phyloP scores from a whole-genome alignment of 1,140 invertebrate genomes.

The Solenopsis invicta region DNA sequence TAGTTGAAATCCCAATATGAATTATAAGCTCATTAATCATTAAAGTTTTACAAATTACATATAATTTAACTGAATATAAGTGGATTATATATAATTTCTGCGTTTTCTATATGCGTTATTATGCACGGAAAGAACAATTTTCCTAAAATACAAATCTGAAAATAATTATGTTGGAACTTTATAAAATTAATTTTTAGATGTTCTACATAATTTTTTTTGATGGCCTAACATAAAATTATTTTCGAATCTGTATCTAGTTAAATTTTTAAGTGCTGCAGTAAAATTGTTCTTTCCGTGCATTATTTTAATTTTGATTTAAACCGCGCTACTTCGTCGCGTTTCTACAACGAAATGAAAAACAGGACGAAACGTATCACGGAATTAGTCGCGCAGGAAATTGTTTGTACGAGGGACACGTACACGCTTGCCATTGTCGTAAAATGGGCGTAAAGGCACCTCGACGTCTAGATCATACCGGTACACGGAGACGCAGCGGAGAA shows the following conservation, averaged over 20 bases:
- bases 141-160: too few relatives aligned
- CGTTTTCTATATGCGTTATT: too few relatives aligned
- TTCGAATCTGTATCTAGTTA: too few relatives aligned
- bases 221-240: too few relatives aligned
- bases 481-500: constrained; percentile 39
- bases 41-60: not conserved
- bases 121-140: too few relatives aligned
- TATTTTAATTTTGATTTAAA: too few relatives aligned
- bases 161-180: too few relatives aligned
- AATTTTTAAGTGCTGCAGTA: too few relatives aligned
- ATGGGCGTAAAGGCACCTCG: constrained; percentile 23
- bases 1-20: too few relatives aligned
- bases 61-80: not conserved
- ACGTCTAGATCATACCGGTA: constrained; percentile 11
- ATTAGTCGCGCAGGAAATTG: constrained; percentile 28
- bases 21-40: not conserved
- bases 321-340: not conserved
- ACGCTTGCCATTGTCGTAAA: constrained; percentile 48
- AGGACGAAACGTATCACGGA: not conserved
- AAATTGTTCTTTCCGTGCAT: too few relatives aligned
- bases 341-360: not conserved
- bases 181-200: too few relatives aligned
- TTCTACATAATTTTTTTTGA: too few relatives aligned
- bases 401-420: constrained; percentile 10
- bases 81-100: not conserved